Evolutionary conservation across 2,888 invertebrate genomes (phyloP), one percentile per base, ranked within the genome.

Genomic region (Plagodis pulveraria): DNA sequence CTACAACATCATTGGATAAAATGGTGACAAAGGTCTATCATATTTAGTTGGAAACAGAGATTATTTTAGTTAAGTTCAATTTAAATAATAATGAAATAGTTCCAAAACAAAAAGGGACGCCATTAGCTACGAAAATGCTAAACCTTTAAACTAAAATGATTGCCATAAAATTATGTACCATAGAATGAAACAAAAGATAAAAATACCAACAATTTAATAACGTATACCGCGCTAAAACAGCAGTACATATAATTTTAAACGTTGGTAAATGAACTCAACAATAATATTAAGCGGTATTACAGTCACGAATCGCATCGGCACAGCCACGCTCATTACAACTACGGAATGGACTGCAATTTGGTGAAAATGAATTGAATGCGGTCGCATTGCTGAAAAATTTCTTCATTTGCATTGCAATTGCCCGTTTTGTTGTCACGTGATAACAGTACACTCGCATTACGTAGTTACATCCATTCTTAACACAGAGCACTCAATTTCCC

Each of bases 311-410:
- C 71, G 73, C 73, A 81, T 73, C 65, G 70, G 70, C 72, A 73
- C 76, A 81, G 76, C 79, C 70, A 72, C 74, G 73, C 74, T 84
- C 79, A 87, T 87, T 86, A 86, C 83, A 80, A 81, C 71, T 70
- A 77, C 75, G 73, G 81, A 86, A 86, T 78, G 80, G 81, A 84
- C 82, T 83, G 82, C 81, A 86, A 86, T 87, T 87, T 86, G 75
- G 80, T 78, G 78, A 74, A 81, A 88, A 84, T 84, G 78, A 77
- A 82, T 83, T 75, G 77, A 80, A 80, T 78, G 83, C 77, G 74
- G 77, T 73, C 70, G 72, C 73, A 67, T 66, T 73, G 74, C 67
- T 78, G 76, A 81, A 80, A 79, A 80, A 83, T 83, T 77, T 80
- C 80, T 83, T 83, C 75, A 84, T 83, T 86, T 81, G 70, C 58